A percentile compares a stretch with the other conserved stretches of the same genome.
These are phyloP conservation scores for Scatophagus argus DNA, from an alignment of 2,113 vertebrate species.

Conservation along the genomic window DNA sequence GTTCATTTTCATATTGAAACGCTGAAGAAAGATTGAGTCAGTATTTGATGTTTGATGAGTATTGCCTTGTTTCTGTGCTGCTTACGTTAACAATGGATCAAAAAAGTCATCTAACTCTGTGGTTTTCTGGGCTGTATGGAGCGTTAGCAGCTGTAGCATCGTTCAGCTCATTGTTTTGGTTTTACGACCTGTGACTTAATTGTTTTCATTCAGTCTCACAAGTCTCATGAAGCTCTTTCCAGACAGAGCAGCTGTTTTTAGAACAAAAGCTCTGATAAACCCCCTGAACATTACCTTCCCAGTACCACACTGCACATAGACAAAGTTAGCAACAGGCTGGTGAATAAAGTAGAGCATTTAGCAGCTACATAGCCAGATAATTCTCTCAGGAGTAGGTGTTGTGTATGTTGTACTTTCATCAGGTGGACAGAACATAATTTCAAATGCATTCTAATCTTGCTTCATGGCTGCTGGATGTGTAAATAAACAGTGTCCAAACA, in stretches of 20 bases:
- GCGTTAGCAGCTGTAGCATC: background rate
- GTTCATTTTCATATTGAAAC: slow-evolving; percentile 24
- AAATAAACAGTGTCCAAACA: no score
- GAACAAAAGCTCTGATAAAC: background rate
- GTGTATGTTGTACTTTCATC: background rate
- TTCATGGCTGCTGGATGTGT: background rate
- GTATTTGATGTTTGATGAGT: slow-evolving; percentile 6
- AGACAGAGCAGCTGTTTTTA: background rate
- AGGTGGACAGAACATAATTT: background rate
- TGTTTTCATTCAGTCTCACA: background rate
- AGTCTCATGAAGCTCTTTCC: background rate
- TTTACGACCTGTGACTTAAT: background rate
- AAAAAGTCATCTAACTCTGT: no score
- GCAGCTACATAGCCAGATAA: background rate
- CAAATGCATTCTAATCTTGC: background rate
- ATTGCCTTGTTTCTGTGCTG: slow-evolving; percentile 8
- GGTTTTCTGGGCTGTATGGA: no score
- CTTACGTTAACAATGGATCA: background rate
- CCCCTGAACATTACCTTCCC: no score
- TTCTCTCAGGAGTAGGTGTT: background rate
- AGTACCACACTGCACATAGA: no score
- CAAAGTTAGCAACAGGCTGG: background rate
- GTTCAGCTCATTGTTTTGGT: background rate
- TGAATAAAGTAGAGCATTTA: background rate
- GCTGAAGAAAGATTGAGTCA: background rate